Conservation (phyloP, 2,113 vertebrate species). For the Sisor rabdophorus region DNA sequence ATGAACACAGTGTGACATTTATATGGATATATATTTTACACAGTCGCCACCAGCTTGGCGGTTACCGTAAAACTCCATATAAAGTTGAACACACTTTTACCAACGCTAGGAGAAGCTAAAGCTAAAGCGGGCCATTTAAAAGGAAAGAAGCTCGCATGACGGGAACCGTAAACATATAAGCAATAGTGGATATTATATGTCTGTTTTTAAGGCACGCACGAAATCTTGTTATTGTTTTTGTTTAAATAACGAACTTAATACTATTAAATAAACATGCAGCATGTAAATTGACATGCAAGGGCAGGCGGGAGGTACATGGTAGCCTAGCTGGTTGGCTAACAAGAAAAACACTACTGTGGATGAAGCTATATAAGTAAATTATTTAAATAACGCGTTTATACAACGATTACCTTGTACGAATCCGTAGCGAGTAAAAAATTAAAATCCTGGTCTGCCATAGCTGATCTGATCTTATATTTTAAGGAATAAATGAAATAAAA, state of each 20-base stretch:
- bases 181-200: neutral
- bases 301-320: neutral
- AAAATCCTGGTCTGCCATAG: constrained; percentile 69
- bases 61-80: neutral
- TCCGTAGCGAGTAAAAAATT: constrained; percentile 72
- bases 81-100: neutral
- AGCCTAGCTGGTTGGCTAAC: constrained; percentile 1
- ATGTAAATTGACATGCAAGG: constrained; percentile 21
- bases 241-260: neutral
- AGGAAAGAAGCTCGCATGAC: neutral
- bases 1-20: too few relatives aligned
- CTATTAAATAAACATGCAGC: neutral
- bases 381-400: neutral
- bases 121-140: constrained; percentile 46
- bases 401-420: constrained; percentile 69
- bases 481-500: neutral
- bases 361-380: neutral
- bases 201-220: neutral
- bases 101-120: constrained; percentile 15
- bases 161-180: neutral
- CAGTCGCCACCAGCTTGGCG: too few relatives aligned
- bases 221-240: neutral
- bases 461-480: neutral
- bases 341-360: neutral
- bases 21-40: too few relatives aligned